Percentiles rank a stretch among this genome's conserved stretches.
Conservation (phyloP, 2,797 vertebrate genomes). For the Arctocebus calabarensis region DNA sequence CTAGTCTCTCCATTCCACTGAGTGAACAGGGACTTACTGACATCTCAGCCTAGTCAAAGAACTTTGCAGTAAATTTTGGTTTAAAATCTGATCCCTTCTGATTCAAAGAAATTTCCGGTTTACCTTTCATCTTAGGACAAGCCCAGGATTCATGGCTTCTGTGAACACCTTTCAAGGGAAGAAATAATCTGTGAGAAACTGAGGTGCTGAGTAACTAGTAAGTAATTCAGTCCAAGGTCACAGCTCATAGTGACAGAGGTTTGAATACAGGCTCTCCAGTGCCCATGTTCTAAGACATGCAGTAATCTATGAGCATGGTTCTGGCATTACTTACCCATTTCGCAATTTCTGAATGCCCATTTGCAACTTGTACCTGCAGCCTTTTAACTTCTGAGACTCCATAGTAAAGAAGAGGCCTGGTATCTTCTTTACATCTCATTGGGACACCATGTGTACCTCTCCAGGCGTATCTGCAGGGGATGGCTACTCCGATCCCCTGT, state of each 20-base stretch:
- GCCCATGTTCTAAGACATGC: background rate
- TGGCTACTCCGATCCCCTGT: background rate
- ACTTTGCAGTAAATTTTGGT: background rate
- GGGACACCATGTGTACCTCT: background rate
- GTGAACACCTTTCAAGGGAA: background rate
- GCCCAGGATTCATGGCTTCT: background rate
- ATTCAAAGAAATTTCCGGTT: background rate
- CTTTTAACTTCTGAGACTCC: background rate
- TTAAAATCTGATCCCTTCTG: background rate
- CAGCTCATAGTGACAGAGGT: background rate
- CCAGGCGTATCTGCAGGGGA: background rate
- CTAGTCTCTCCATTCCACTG: too few species aligned
- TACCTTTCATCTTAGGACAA: background rate
- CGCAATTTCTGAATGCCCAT: background rate
- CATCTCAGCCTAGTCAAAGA: background rate
- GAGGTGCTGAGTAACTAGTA: background rate
- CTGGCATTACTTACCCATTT: background rate
- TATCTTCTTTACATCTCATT: rapidly evolving
- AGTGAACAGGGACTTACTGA: background rate
- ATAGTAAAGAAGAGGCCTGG: background rate
- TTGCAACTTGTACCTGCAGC: background rate
- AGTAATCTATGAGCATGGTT: background rate
- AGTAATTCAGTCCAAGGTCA: background rate
- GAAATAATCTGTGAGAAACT: background rate
- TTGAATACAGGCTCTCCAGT: background rate